Conservation (phyloP, 2,797 vertebrate genomes). For the Lepilemur septentrionalis region DNA sequence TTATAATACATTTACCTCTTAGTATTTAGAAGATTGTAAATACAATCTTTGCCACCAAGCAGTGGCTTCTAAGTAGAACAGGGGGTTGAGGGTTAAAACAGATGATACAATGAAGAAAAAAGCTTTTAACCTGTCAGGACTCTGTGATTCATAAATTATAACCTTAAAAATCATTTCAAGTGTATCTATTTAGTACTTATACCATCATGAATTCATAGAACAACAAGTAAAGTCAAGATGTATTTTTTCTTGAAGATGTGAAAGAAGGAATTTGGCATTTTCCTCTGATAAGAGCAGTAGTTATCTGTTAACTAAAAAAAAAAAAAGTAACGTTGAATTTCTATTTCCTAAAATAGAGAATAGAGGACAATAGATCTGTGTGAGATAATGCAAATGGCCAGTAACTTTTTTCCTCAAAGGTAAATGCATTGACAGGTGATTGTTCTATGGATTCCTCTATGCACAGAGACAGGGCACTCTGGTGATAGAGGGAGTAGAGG, state of each 20-base stretch:
- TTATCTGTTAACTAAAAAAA: neutral
- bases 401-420: neutral
- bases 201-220: constrained; percentile 20
- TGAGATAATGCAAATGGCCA: neutral
- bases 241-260: constrained; percentile 21
- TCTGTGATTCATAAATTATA: constrained; percentile 37
- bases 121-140: constrained; percentile 61
- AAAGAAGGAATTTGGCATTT: constrained; percentile 18
- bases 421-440: neutral
- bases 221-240: neutral
- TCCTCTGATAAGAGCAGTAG: constrained; percentile 2
- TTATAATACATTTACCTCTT: constrained; percentile 5
- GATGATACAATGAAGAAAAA: constrained; percentile 3
- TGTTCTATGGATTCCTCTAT: neutral
- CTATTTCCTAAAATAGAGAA: neutral
- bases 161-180: constrained; percentile 51
- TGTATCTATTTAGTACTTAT: constrained; percentile 30
- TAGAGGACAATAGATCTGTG: neutral
- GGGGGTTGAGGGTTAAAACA: constrained; percentile 24
- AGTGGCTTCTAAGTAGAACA: constrained; percentile 16
- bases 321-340: neutral
- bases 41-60: neutral
- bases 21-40: constrained; percentile 41
- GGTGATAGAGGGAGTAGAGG: neutral
- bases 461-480: neutral